A percentile compares a stretch with the other conserved stretches of the same genome.
Evolutionary conservation across 2,888 invertebrate genomes (phyloP).

Genomic region (Lasioglossum malachurum): DNA sequence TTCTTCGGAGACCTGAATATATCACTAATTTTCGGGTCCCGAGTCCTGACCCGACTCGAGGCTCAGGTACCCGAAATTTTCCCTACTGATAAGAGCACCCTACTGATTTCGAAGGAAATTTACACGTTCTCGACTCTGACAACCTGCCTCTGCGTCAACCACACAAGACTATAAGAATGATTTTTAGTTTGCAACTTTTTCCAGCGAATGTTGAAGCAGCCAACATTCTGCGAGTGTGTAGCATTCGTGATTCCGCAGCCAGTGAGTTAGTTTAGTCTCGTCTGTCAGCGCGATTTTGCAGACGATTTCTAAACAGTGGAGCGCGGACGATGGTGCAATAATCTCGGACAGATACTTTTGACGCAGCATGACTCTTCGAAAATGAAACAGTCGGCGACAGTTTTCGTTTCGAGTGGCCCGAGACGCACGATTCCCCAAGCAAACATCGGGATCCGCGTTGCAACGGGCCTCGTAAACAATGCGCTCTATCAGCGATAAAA

Average conservation of each 20-base stretch:
- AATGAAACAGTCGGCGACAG: not conserved
- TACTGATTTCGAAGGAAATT: too few relatives aligned
- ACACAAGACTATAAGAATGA: too few relatives aligned
- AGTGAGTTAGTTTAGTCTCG: not conserved
- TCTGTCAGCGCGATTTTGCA: not conserved
- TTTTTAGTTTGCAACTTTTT: not conserved
- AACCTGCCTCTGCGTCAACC: too few relatives aligned
- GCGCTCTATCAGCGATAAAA: not conserved
- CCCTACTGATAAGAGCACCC: too few relatives aligned
- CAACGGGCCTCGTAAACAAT: not conserved
- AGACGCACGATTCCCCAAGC: not conserved
- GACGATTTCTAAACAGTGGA: not conserved
- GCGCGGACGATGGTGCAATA: not conserved
- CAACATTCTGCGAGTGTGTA: not conserved
- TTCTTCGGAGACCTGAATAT: too few relatives aligned
- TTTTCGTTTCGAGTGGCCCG: not conserved
- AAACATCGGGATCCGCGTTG: not conserved
- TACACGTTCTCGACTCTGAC: too few relatives aligned
- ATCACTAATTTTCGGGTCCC: too few relatives aligned
- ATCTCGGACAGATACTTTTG: not conserved
- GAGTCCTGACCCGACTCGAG: too few relatives aligned
- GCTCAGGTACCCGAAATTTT: too few relatives aligned
- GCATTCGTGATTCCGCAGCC: not conserved
- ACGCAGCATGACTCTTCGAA: constrained; percentile 1
- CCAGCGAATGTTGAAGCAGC: not conserved